phyloP scores from a whole-genome alignment of 2,888 invertebrate species.

The Himalopsyche kuldschensis region DNA sequence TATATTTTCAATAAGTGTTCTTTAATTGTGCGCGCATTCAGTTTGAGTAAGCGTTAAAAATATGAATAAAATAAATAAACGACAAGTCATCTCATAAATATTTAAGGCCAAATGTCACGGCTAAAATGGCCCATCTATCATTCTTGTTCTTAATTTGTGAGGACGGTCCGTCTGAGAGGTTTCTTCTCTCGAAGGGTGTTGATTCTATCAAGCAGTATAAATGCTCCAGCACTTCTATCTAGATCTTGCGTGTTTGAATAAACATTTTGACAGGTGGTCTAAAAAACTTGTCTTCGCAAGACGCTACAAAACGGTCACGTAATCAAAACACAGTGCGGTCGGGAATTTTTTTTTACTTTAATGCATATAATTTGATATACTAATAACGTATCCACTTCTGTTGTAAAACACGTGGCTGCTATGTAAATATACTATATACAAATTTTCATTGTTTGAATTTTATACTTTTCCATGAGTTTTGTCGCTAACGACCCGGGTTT shows the following conservation, averaged over 20 bases:
- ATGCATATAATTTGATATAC: background rate
- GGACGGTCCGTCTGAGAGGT: background rate
- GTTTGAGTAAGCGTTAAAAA: background rate
- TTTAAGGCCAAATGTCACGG: slow-evolving; percentile 5
- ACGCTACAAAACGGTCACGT: background rate
- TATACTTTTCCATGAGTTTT: too few relatives aligned
- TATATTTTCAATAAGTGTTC: background rate
- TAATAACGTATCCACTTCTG: too few relatives aligned
- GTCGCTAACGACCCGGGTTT: too few relatives aligned
- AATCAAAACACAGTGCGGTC: background rate
- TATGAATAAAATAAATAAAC: background rate
- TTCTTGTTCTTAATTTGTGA: background rate
- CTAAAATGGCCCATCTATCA: slow-evolving; percentile 15
- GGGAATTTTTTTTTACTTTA: background rate
- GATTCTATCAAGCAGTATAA: slow-evolving; percentile 11
- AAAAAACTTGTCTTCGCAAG: slow-evolving; percentile 9
- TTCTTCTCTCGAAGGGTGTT: slow-evolving; percentile 6
- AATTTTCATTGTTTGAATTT: too few relatives aligned
- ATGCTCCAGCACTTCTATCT: slow-evolving; percentile 9
- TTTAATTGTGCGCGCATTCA: background rate
- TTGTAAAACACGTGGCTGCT: too few relatives aligned
- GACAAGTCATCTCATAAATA: slow-evolving; percentile 2
- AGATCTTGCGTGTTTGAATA: slow-evolving; percentile 21
- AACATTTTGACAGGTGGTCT: slow-evolving; percentile 30
- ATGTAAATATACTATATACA: too few relatives aligned